Percentiles rank a stretch among this genome's conserved stretches.
These are phyloP conservation scores for Melierax canorus DNA, from an alignment of 2,113 vertebrate species.

Conservation along the genomic window DNA sequence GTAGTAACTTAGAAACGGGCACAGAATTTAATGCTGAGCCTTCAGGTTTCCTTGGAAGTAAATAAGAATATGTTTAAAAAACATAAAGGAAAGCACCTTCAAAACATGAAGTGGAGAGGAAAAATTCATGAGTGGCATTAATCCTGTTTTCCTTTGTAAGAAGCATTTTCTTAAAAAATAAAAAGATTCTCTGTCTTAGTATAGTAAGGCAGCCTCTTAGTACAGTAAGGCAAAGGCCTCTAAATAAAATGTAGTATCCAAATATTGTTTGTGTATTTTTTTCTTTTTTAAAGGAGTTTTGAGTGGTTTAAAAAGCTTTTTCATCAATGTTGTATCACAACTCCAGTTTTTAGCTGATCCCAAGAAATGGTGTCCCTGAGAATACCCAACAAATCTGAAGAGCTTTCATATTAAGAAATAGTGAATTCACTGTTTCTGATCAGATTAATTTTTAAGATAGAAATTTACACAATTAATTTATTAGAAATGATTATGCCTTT, in stretches of 20 bases:
- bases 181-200: background rate
- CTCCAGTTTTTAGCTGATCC: background rate
- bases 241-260: background rate
- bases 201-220: background rate
- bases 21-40: background rate
- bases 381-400: background rate
- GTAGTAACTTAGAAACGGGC: background rate
- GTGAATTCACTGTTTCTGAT: background rate
- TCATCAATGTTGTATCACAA: background rate
- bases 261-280: background rate
- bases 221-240: background rate
- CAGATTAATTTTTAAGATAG: background rate
- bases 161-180: background rate
- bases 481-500: background rate
- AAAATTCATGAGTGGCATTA: background rate
- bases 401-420: background rate
- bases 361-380: background rate
- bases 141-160: background rate
- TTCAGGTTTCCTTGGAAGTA: background rate
- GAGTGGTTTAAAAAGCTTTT: background rate
- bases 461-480: background rate
- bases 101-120: fast-evolving
- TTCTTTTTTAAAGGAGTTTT: background rate
- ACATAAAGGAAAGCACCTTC: background rate
- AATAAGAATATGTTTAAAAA: background rate